Conservation (phyloP, 2,888 invertebrate species). For the Schrankia costaestrigalis region DNA sequence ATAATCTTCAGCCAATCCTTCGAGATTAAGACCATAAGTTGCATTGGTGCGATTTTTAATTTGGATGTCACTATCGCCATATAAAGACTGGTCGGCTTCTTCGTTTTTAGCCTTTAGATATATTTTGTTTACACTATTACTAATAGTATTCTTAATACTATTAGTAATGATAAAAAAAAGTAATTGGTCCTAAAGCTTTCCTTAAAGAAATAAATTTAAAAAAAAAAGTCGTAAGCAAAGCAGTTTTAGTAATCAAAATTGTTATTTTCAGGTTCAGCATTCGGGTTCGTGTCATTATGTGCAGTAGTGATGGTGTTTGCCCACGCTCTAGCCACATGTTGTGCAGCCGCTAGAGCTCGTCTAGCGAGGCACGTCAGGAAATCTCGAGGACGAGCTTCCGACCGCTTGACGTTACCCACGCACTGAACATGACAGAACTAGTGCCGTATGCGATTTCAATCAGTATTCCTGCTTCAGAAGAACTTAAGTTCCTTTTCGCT, state of each 20-base stretch:
- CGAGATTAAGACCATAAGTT: no score
- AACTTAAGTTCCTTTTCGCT: no score
- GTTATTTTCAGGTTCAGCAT: slow-evolving; percentile 52
- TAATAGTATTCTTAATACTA: no score
- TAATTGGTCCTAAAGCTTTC: not conserved
- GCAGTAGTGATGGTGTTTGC: slow-evolving; percentile 65
- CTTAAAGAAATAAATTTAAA: not conserved
- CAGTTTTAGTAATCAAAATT: not conserved
- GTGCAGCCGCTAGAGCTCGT: slow-evolving; percentile 45
- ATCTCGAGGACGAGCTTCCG: slow-evolving; percentile 33
- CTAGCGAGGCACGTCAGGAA: slow-evolving; percentile 42
- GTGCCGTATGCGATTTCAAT: not conserved
- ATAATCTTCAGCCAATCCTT: no score
- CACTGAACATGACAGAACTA: slow-evolving; percentile 47
- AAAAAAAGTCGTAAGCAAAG: not conserved
- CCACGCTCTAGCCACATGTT: slow-evolving; percentile 57
- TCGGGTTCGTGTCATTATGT: slow-evolving; percentile 69
- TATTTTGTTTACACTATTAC: no score
- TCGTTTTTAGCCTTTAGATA: no score
- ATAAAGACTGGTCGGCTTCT: no score
- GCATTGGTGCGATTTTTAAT: no score
- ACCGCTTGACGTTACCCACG: slow-evolving; percentile 56
- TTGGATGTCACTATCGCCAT: no score
- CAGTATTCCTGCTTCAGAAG: not conserved
- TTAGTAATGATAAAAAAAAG: no score